These are phyloP conservation scores for Dolomedes plantarius DNA, from an alignment of 2,888 invertebrate genomes.

Conservation along the genomic window DNA sequence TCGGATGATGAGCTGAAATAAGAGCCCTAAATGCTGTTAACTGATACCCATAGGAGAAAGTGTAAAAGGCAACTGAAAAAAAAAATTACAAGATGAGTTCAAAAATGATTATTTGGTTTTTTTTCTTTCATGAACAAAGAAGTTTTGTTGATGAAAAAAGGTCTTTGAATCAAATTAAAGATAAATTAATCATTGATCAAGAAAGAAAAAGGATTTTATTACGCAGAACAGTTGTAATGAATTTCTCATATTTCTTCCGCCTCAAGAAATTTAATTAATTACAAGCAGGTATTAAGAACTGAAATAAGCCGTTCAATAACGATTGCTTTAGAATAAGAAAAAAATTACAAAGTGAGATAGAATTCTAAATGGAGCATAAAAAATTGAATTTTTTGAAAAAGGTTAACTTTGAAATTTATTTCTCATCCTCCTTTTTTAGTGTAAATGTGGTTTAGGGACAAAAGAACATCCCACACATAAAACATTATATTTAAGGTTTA, in stretches of 20 bases:
- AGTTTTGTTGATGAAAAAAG: not conserved
- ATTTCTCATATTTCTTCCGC: conserved; percentile 16
- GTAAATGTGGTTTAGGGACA: too few relatives aligned
- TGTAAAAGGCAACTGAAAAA: too few relatives aligned
- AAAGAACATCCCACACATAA: too few relatives aligned
- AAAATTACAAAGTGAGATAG: not conserved
- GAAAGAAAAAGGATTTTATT: not conserved
- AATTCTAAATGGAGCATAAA: too few relatives aligned
- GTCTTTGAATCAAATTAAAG: not conserved
- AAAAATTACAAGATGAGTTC: too few relatives aligned
- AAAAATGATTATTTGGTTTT: not conserved
- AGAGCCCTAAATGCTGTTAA: too few relatives aligned
- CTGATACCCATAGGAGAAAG: too few relatives aligned
- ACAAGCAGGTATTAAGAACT: not conserved
- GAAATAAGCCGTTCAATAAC: not conserved
- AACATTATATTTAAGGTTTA: too few relatives aligned
- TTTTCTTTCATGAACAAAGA: not conserved
- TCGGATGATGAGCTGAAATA: too few relatives aligned
- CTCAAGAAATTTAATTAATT: conserved; percentile 14
- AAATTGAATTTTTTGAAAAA: too few relatives aligned
- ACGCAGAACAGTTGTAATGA: not conserved
- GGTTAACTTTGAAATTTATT: too few relatives aligned
- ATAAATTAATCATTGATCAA: conserved; percentile 5
- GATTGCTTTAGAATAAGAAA: not conserved
- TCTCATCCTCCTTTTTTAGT: too few relatives aligned